These are phyloP conservation scores for Folsomia candida DNA, from an alignment of 2,888 invertebrate species.

Conservation along the genomic window DNA sequence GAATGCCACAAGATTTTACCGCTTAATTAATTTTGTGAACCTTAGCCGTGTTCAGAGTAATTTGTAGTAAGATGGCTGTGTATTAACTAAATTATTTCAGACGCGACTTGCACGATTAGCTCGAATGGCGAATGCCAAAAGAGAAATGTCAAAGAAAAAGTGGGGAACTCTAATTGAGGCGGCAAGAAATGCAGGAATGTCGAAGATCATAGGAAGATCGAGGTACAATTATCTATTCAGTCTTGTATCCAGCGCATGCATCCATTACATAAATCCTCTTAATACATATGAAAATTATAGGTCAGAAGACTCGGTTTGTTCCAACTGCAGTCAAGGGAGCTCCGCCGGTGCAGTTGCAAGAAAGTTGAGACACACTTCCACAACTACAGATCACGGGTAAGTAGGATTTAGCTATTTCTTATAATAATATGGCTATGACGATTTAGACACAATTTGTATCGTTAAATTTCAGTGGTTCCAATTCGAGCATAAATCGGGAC, in stretches of 20 bases:
- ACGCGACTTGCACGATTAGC: slow-evolving; percentile 52
- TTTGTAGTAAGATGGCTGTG: too few species aligned
- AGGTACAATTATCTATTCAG: slow-evolving; percentile 52
- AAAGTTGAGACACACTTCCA: slow-evolving; percentile 38
- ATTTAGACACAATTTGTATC: neutral
- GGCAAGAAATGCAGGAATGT: slow-evolving; percentile 72
- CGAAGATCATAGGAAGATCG: slow-evolving; percentile 72
- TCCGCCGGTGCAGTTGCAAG: slow-evolving; percentile 34
- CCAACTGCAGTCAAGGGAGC: slow-evolving; percentile 53
- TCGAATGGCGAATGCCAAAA: slow-evolving; percentile 52
- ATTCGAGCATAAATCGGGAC: slow-evolving; percentile 41
- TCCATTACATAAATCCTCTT: too few species aligned
- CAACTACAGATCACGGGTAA: slow-evolving; percentile 46
- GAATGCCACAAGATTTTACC: neutral
- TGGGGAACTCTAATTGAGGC: slow-evolving; percentile 76
- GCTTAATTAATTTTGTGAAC: neutral
- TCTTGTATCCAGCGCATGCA: too few species aligned
- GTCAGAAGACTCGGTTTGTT: slow-evolving; percentile 80
- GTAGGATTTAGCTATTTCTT: too few species aligned
- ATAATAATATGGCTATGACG: neutral
- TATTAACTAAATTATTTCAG: too few species aligned
- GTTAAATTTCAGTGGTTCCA: slow-evolving; percentile 38
- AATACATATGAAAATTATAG: too few species aligned
- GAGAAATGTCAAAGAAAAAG: slow-evolving; percentile 53
- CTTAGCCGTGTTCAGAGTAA: neutral